Evolutionary conservation across 2,797 vertebrate genomes (phyloP).

Genomic region (Bothrops alternatus): DNA sequence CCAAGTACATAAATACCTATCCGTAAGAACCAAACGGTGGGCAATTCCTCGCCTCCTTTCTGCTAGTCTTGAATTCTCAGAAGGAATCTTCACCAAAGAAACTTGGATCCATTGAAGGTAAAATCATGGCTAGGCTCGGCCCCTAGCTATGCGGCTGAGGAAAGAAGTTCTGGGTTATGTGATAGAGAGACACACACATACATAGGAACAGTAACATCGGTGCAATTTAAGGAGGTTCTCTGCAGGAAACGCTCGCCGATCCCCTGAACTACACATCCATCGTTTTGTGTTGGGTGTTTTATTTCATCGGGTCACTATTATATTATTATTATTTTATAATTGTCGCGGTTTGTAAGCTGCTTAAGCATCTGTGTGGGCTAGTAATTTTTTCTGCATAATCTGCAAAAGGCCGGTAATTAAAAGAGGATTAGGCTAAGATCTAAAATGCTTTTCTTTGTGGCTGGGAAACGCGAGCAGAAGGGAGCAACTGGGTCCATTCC

Average conservation of each 20-base stretch:
- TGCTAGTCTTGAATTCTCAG: slow-evolving; percentile 96
- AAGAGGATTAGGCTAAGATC: slow-evolving; percentile 3
- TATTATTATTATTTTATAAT: not conserved
- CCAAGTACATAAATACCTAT: slow-evolving; percentile 99
- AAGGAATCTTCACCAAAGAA: slow-evolving; percentile 95
- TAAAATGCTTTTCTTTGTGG: not conserved
- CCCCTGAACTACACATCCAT: slow-evolving; percentile 39
- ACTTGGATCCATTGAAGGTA: slow-evolving; percentile 92
- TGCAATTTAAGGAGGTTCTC: slow-evolving; percentile 87
- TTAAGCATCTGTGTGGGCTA: not conserved
- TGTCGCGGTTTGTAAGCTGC: not conserved
- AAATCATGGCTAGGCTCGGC: slow-evolving; percentile 94
- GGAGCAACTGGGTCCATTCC: slow-evolving; percentile 52
- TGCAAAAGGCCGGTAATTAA: not conserved
- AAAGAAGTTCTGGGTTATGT: slow-evolving; percentile 96
- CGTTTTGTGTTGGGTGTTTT: not conserved
- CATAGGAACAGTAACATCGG: slow-evolving; percentile 88
- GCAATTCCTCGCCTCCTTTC: slow-evolving; percentile 97
- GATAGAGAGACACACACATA: slow-evolving; percentile 99
- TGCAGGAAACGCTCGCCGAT: slow-evolving; percentile 34
- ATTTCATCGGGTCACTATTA: not conserved
- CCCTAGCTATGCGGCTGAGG: slow-evolving; percentile 98
- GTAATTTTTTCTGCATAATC: not conserved
- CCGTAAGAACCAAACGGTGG: slow-evolving; percentile 99
- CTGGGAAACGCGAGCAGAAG: slow-evolving; percentile 47